Evolutionary conservation across 37 sponge, comb jelly and placozoan genomes (phyloP), one percentile per base, ranked within the genome.

Genomic region (Ephydatia muelleri): DNA sequence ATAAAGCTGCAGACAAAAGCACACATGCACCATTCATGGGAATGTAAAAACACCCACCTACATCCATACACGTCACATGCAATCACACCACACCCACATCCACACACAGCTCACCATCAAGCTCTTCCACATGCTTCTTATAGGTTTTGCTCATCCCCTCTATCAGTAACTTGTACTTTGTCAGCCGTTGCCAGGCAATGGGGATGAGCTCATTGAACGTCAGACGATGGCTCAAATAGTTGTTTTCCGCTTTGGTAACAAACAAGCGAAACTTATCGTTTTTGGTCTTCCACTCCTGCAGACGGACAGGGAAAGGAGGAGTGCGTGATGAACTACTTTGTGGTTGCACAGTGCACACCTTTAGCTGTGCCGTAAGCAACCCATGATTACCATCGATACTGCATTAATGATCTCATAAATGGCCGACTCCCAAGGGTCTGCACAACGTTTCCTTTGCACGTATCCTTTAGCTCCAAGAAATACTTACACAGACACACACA

Each of bases 121-220:
- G 79, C 16, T 92, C 75, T 5, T 77, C 85, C 75, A 57, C 64
- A 49, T 88, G 64, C 48, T 86, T 78, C 67, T 80, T 87, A 85
- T 87, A 89, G 19, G 87, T 48, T 13, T 81, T 80, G 13, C 77
- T 6, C 14, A 94, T 87, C 14, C 83, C 79, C 32, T 94, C 82
- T 2, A 90, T 73, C 33, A 94, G 87, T 0, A 94, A 78, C 67
- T 80, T 75, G 74, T 90, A 94, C 28, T 82, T 84, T 30, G 91
- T 94, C 29, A 90, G 91, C n/a, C 94, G 66, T 23, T 76, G 65
- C 94, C 91, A 90, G 25, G 88, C 85, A 49, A 80, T 90, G 73
- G 91, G 91, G 37, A 85, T 87, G 28, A 94, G 85, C 27, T 90
- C 94, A 0, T 72, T 84, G 67, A 94, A 73, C 5, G 84, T 82